These are phyloP conservation scores for Enteromius trimaculatus DNA, from an alignment of 2,797 vertebrate genomes.

Conservation along the genomic window DNA sequence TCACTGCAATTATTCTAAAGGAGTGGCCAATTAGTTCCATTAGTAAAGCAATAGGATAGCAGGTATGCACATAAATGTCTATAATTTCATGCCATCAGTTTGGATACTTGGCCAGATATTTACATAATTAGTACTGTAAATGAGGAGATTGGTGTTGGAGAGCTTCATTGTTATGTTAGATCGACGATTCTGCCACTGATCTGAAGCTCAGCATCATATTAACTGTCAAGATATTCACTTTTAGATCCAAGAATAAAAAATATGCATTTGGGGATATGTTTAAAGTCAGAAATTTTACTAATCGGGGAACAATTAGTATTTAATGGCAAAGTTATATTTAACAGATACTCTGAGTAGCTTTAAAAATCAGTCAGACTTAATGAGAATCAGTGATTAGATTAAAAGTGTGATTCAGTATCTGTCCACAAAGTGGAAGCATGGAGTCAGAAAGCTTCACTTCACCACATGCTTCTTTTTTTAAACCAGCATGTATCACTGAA, in stretches of 20 bases:
- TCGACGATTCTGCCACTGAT: slow-evolving; percentile 23
- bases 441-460: slow-evolving; percentile 64
- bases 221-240: slow-evolving; percentile 8
- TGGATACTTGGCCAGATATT: slow-evolving; percentile 70
- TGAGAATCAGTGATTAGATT: slow-evolving; percentile 11
- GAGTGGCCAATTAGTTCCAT: slow-evolving; percentile 79
- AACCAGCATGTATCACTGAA: slow-evolving; percentile 33
- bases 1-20: slow-evolving; percentile 78
- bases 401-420: slow-evolving; percentile 42
- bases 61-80: slow-evolving; percentile 76
- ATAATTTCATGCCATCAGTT: slow-evolving; percentile 75
- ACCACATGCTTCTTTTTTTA: not conserved
- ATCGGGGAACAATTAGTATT: not conserved
- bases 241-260: slow-evolving; percentile 7
- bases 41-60: slow-evolving; percentile 74
- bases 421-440: slow-evolving; percentile 80
- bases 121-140: slow-evolving; percentile 83
- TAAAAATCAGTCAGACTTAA: not conserved
- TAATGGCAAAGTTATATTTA: not conserved
- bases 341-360: not conserved
- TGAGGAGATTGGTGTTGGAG: slow-evolving; percentile 65
- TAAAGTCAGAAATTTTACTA: not conserved
- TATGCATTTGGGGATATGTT: not conserved
- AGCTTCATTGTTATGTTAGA: slow-evolving; percentile 55
- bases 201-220: not conserved